A percentile compares a stretch with the other conserved stretches of the same genome.
phyloP scores from a whole-genome alignment of 30 jellyfish, hydroid and myxozoan genomes.

The Turritopsis rubra region DNA sequence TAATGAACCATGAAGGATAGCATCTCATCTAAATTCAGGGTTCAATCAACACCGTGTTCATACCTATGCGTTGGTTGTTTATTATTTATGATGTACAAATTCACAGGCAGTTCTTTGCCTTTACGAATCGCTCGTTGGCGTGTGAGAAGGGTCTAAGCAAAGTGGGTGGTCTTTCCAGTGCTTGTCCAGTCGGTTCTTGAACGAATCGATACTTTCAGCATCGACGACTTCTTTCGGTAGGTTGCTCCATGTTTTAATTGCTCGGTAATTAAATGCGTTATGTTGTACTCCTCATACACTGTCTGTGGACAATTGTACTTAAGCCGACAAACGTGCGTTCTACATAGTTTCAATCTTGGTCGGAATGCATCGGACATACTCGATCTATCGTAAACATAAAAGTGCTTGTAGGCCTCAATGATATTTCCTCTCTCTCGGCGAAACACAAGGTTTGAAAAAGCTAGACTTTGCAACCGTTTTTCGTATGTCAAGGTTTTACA shows the following conservation, averaged over 20 bases:
- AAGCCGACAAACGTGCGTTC: background rate
- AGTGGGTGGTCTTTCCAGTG: background rate
- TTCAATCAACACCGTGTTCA: no score
- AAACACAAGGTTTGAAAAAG: background rate
- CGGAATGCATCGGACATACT: background rate
- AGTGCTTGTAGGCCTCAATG: background rate
- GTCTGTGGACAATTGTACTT: background rate
- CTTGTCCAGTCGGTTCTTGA: background rate
- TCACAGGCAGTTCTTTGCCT: background rate
- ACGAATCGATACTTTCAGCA: background rate
- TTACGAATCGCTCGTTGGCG: background rate
- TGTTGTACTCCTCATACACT: background rate
- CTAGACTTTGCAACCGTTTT: background rate
- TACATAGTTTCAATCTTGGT: background rate
- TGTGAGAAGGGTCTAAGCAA: background rate
- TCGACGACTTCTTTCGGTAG: background rate
- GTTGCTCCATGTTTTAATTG: background rate
- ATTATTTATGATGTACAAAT: background rate
- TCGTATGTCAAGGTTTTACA: background rate
- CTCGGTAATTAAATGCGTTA: background rate
- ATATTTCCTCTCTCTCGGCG: background rate
- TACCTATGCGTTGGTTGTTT: background rate
- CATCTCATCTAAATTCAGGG: no score
- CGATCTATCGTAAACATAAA: background rate
- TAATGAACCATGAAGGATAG: no score